Evolutionary conservation across 2,797 vertebrate species (phyloP), one percentile per base, ranked within the genome.

Genomic region (Salarias fasciatus): DNA sequence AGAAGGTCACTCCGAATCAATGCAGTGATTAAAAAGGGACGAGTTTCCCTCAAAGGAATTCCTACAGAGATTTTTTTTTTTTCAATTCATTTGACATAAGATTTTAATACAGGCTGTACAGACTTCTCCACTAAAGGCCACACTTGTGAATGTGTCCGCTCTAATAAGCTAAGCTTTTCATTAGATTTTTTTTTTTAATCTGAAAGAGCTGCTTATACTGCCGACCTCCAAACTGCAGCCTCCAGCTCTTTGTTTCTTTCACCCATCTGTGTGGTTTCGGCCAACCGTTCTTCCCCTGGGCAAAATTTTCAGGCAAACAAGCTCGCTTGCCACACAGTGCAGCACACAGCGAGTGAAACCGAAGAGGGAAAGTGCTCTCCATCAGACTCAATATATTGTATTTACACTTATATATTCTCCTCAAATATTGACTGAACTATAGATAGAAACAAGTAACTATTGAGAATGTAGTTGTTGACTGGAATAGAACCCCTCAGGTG

Each of bases 231-330:
- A 43, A 49, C 50, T 35, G 37, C 48, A 52, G 55, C 29, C 29
- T 63, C 66, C 12, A 54, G 43, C 52, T 56, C 48, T 64, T 62
- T 49, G 9, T 60, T 72, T 69, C 45, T 53, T 50, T 54, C 29
- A 41, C 14, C 8, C 1, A 30, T 53, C 57, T 40, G 43, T 37
- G 38, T 29, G 45, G 8, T 49, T 69, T 33, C 49, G 50, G 56
- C 60, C 37, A 46, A 58, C 35, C 0, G 0, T 33, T 49, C 33
- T 15, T 30, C 42, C 60, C 53, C 44, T 1, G 37, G 45, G 61
- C 41, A 42, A 61, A 55, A 42, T 58, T 31, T 56, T 51, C 30
- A 47, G 12, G 45, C 30, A 68, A 74, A 74, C 62, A 67, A 45
- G 14, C 33, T 33, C 49, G 44, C 48, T 14, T 42, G 14, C 28